Evolutionary conservation across 2,797 vertebrate genomes (phyloP).

Genomic region (Peromyscus eremicus): DNA sequence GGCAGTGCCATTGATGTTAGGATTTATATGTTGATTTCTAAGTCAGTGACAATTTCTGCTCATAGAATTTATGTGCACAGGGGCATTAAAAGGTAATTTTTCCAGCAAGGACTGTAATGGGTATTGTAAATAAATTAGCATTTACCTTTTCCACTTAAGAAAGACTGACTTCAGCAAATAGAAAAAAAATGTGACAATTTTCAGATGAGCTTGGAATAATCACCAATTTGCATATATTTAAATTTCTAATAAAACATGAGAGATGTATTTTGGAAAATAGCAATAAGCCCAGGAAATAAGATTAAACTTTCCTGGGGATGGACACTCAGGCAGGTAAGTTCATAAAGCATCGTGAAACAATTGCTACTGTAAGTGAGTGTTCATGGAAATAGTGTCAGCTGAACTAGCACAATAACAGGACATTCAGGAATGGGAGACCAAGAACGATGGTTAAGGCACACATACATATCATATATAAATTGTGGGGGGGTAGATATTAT

Average conservation of each 20-base stretch:
- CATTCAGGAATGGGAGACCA: neutral
- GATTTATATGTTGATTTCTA: neutral
- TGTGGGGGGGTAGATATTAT: neutral
- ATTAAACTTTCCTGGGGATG: neutral
- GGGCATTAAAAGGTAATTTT: neutral
- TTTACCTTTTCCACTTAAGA: neutral
- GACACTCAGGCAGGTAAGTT: neutral
- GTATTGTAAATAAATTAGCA: neutral
- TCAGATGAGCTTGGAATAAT: neutral
- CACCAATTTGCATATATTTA: neutral
- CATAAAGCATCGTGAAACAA: neutral
- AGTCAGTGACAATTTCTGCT: neutral
- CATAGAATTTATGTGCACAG: neutral
- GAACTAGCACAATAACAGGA: neutral
- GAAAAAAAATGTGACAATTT: conserved; percentile 20
- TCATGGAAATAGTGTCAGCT: neutral
- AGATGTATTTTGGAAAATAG: neutral
- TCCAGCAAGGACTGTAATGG: neutral
- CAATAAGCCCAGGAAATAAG: neutral
- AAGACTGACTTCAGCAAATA: neutral
- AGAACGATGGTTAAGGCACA: neutral
- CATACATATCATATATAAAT: neutral
- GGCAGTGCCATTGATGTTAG: neutral
- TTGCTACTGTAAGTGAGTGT: neutral
- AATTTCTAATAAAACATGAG: conserved; percentile 2